Conservation (phyloP, 1,140 invertebrate genomes). For the Meteorus sp. region DNA sequence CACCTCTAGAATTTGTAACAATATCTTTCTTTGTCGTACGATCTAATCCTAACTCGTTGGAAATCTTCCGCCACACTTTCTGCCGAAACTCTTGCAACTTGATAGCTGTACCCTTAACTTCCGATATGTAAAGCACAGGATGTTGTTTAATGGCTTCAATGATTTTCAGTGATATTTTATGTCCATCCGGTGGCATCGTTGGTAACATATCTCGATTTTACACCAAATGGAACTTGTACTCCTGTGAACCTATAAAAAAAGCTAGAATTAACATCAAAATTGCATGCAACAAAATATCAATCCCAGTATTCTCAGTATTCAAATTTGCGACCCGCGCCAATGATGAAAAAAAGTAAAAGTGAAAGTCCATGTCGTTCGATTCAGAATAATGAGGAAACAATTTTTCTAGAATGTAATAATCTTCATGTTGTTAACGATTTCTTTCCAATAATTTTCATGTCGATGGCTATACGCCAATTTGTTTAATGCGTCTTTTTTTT, state of each 20-base stretch:
- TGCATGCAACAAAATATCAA: too few relatives aligned
- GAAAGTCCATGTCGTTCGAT: too few relatives aligned
- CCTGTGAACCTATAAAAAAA: slow-evolving; percentile 1
- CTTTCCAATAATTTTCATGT: too few relatives aligned
- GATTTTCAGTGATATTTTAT: slow-evolving; percentile 51
- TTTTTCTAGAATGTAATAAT: too few relatives aligned
- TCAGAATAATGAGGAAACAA: too few relatives aligned
- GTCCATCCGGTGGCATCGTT: slow-evolving; percentile 45
- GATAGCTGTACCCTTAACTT: slow-evolving; percentile 46
- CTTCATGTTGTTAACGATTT: too few relatives aligned
- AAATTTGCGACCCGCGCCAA: too few relatives aligned
- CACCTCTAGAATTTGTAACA: neutral
- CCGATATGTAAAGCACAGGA: slow-evolving; percentile 51
- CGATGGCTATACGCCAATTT: too few relatives aligned
- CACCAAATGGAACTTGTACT: too few relatives aligned
- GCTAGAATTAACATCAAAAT: neutral
- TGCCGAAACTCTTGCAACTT: slow-evolving; percentile 54
- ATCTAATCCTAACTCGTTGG: slow-evolving; percentile 51
- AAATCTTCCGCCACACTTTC: slow-evolving; percentile 55
- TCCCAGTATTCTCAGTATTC: too few relatives aligned
- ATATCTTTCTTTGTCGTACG: slow-evolving; percentile 36
- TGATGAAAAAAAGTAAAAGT: too few relatives aligned
- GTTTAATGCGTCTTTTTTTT: too few relatives aligned
- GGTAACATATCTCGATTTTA: slow-evolving; percentile 34
- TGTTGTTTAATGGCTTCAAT: slow-evolving; percentile 54